These are phyloP conservation scores for Vespertilio murinus DNA, from an alignment of 2,797 vertebrate species.

Conservation along the genomic window DNA sequence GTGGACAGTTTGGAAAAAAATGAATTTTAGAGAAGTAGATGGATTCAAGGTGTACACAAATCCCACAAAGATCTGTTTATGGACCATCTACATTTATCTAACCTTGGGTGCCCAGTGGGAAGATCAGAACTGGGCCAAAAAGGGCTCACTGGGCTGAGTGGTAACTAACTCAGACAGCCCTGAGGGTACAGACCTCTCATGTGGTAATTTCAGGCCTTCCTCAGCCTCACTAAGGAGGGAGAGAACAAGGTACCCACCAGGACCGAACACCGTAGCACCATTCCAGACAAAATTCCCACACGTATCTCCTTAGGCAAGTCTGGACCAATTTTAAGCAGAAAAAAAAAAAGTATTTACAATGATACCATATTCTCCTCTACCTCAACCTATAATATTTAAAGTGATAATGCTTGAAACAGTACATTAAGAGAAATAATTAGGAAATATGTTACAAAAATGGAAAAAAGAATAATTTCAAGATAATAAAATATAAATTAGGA, in stretches of 20 bases:
- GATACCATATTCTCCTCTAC: not conserved
- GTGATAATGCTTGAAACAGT: not conserved
- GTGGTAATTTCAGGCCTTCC: not conserved
- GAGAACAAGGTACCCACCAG: not conserved
- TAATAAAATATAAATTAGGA: not conserved
- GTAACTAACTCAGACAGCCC: not conserved
- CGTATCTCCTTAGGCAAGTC: constrained; percentile 10
- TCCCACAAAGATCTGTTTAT: not conserved
- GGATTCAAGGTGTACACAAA: not conserved
- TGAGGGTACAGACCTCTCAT: not conserved
- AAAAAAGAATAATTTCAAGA: not conserved
- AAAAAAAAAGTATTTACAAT: not conserved
- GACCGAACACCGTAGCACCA: not conserved
- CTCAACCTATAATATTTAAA: not conserved
- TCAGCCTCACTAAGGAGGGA: not conserved
- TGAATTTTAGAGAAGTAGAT: constrained; percentile 30
- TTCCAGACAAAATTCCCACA: constrained; percentile 13
- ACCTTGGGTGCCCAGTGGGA: not conserved
- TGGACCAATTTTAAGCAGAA: constrained; percentile 21
- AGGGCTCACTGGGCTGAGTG: not conserved
- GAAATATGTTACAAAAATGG: not conserved
- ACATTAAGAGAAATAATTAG: not conserved
- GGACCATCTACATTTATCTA: not conserved
- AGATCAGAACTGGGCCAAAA: not conserved
- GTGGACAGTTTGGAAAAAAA: not conserved